phyloP scores from a whole-genome alignment of 2,797 vertebrate genomes.

The Sebastes steindachneri region DNA sequence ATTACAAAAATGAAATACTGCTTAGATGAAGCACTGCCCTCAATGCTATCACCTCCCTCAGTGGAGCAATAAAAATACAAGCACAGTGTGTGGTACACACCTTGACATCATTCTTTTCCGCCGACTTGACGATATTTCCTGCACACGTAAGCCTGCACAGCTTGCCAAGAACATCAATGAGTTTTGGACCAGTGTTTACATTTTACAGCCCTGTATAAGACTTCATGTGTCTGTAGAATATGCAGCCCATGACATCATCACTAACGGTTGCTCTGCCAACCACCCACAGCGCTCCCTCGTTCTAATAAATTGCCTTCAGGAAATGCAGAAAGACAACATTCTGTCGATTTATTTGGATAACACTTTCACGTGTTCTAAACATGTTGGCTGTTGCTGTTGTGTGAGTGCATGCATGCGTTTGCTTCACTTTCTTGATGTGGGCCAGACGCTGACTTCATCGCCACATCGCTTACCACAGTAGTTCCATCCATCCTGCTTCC shows the following conservation, averaged over 20 bases:
- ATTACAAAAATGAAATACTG: constrained; percentile 39
- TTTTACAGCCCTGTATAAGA: constrained; percentile 49
- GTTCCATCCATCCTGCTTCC: constrained; percentile 79
- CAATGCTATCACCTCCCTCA: constrained; percentile 33
- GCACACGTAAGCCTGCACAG: constrained; percentile 47
- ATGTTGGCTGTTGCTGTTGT: constrained; percentile 59
- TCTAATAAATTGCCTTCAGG: background rate
- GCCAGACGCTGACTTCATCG: constrained; percentile 81
- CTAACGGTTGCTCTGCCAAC: constrained; percentile 41
- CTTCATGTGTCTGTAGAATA: constrained; percentile 47
- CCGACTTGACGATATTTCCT: constrained; percentile 58
- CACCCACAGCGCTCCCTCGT: constrained; percentile 36
- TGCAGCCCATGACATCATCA: constrained; percentile 59
- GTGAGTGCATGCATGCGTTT: constrained; percentile 45
- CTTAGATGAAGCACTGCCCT: constrained; percentile 21
- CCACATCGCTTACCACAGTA: constrained; percentile 72
- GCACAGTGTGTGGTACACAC: constrained; percentile 56
- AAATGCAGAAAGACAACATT: constrained; percentile 27
- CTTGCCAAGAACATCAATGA: constrained; percentile 67
- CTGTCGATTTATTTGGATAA: constrained; percentile 16
- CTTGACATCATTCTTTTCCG: constrained; percentile 65
- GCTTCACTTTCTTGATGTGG: constrained; percentile 61
- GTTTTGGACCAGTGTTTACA: constrained; percentile 50
- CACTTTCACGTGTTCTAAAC: constrained; percentile 52
- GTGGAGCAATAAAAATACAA: constrained; percentile 50